Base-by-base conservation (phyloP, 2,113 vertebrate genomes). In the Tetrax tetrax region DNA sequence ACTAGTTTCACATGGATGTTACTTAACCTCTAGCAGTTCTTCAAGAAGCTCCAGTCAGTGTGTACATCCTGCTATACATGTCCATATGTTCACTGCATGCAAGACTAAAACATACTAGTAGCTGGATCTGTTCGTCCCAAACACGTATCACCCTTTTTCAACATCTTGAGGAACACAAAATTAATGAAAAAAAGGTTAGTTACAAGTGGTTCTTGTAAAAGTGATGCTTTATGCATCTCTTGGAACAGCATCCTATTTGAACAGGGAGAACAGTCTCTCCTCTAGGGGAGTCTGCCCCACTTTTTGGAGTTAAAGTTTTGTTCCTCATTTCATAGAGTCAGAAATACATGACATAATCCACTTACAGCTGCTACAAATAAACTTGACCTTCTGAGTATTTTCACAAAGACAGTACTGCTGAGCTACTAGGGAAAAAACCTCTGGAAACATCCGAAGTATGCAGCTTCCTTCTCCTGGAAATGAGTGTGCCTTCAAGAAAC, bases 331-430 rank as follows among this genome's bases (percentile, higher is more conserved):
- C 82, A 78, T 33, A 57, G 35, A 76, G 61, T 48, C 51, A 33
- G 77, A 93, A 94, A 95, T 65, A 79, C 4, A 27, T 85, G 33
- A 94, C 0, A 6, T 61, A 93, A 87, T 65, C 38, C 70, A 72
- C 22, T 85, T 33, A 76, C 28, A 96, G 95, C 50, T 82, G 53
- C 37, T 85, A 91, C 14, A n/a, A 89, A 95, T 82, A 93, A 77
- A 83, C 60, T 76, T 91, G 69, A 81, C 38, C 78, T 66, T 65
- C 41, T 47, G 24, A 89, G 50, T 85, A 84, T 71, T 91, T 91
- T 78, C 66, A 87, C 45, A 54, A 77, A 83, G 22, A 76, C 31
- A 78, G 29, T 79, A 87, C 48, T 82, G 56, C 35, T 75, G 61
- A 79, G 43, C 54, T 78, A 38, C 53, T 29, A 68, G 25, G 37